Conservation (phyloP, 2,797 vertebrate species). For the Chloroceryle amazona region DNA sequence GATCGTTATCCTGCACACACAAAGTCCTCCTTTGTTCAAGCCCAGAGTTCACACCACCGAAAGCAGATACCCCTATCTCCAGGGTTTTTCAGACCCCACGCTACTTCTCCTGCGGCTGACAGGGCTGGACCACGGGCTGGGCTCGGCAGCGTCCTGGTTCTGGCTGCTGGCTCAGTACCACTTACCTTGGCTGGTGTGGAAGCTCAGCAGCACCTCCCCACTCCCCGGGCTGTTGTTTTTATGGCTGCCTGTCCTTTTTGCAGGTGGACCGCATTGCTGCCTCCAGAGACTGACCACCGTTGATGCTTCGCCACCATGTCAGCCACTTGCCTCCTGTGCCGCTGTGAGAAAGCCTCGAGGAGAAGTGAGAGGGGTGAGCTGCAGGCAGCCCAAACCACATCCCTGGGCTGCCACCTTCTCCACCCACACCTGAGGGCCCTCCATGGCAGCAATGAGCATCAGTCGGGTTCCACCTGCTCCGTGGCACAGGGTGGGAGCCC, state of each 20-base stretch:
- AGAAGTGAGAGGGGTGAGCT: neutral
- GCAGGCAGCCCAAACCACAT: rapidly evolving
- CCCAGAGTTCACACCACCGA: neutral
- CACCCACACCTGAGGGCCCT: neutral
- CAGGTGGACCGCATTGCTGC: conserved; percentile 53
- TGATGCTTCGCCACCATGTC: rapidly evolving
- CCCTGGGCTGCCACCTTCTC: neutral
- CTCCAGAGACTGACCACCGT: conserved; percentile 11
- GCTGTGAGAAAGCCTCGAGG: neutral
- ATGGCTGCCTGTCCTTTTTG: neutral
- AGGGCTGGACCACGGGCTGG: rapidly evolving
- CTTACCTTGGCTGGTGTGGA: rapidly evolving
- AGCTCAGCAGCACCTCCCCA: neutral
- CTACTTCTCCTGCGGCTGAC: neutral
- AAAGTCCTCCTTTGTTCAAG: neutral
- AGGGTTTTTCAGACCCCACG: neutral
- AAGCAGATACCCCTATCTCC: neutral
- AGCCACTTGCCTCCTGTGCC: neutral
- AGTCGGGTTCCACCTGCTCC: neutral
- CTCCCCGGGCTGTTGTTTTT: neutral
- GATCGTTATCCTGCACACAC: neutral
- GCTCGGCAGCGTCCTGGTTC: rapidly evolving
- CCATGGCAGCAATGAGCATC: rapidly evolving
- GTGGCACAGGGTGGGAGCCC: neutral
- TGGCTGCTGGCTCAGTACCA: neutral